These are phyloP conservation scores for Tachyglossus aculeatus DNA, from an alignment of 2,797 vertebrate genomes.

Conservation along the genomic window DNA sequence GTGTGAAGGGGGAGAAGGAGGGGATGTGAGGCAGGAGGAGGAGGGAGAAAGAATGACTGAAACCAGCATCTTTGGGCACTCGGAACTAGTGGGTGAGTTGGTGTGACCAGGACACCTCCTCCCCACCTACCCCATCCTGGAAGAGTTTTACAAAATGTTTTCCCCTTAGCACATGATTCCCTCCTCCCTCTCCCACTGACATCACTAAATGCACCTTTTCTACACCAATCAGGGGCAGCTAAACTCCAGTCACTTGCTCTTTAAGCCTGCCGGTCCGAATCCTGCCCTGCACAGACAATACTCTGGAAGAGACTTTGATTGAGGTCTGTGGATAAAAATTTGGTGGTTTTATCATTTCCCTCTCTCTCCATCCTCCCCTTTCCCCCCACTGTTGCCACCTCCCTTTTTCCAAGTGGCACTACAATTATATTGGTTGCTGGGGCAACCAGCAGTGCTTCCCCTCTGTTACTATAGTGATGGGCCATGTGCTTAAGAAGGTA, in stretches of 20 bases:
- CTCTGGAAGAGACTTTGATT: too few species aligned
- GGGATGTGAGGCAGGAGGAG: too few species aligned
- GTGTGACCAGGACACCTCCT: too few species aligned
- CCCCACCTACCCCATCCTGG: too few species aligned
- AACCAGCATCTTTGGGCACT: too few species aligned
- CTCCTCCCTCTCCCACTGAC: slow-evolving; percentile 49
- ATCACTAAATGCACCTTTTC: slow-evolving; percentile 57
- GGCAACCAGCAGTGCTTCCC: slow-evolving; percentile 73
- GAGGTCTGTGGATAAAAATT: not conserved
- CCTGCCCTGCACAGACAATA: too few species aligned
- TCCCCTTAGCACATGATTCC: slow-evolving; percentile 52
- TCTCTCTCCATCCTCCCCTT: not conserved
- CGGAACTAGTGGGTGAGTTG: too few species aligned
- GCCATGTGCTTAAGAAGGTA: slow-evolving; percentile 72
- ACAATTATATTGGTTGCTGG: slow-evolving; percentile 70
- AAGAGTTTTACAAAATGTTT: too few species aligned
- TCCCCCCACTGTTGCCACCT: not conserved
- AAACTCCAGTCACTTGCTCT: too few species aligned
- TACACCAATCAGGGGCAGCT: slow-evolving; percentile 64
- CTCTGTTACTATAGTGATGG: slow-evolving; percentile 70
- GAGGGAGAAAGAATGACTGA: too few species aligned
- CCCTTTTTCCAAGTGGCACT: slow-evolving; percentile 57
- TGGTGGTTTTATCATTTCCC: slow-evolving; percentile 1
- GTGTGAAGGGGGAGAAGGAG: too few species aligned
- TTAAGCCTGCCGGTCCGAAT: too few species aligned